Conservation (phyloP, 2,113 vertebrate species). For the Zosterops lateralis region DNA sequence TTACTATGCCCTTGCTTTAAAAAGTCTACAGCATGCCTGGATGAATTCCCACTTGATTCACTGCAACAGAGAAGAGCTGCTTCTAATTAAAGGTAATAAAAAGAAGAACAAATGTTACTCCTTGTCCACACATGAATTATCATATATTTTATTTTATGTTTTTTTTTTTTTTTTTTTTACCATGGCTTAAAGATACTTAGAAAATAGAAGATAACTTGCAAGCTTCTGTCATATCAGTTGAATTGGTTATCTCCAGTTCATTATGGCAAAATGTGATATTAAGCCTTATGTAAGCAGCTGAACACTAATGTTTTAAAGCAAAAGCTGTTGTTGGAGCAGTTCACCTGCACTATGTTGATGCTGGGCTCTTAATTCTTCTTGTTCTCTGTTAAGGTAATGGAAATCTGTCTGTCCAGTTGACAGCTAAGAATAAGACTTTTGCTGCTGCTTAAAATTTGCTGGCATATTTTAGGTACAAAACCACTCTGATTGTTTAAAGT, state of each 20-base stretch:
- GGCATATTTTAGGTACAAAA: background rate
- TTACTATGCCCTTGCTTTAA: background rate
- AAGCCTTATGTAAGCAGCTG: background rate
- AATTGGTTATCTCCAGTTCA: background rate
- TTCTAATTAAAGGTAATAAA: slow-evolving; percentile 2
- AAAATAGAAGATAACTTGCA: background rate
- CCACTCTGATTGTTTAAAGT: background rate
- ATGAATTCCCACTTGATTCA: background rate
- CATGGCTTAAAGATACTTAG: background rate
- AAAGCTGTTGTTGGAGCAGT: background rate
- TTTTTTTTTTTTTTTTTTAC: background rate
- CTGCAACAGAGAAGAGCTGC: background rate
- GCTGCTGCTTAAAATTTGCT: background rate
- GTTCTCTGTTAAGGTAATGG: background rate
- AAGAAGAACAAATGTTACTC: background rate
- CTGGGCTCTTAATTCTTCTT: background rate
- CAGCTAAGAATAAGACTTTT: background rate
- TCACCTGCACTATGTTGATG: background rate
- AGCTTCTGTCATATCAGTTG: background rate
- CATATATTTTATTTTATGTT: background rate
- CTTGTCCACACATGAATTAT: background rate
- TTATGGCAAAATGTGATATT: background rate
- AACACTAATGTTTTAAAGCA: background rate
- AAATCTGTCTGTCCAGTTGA: background rate
- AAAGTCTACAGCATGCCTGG: background rate